Evolutionary conservation across 2,888 invertebrate genomes (phyloP), one percentile per base, ranked within the genome.

Genomic region (Anaspis maculata): DNA sequence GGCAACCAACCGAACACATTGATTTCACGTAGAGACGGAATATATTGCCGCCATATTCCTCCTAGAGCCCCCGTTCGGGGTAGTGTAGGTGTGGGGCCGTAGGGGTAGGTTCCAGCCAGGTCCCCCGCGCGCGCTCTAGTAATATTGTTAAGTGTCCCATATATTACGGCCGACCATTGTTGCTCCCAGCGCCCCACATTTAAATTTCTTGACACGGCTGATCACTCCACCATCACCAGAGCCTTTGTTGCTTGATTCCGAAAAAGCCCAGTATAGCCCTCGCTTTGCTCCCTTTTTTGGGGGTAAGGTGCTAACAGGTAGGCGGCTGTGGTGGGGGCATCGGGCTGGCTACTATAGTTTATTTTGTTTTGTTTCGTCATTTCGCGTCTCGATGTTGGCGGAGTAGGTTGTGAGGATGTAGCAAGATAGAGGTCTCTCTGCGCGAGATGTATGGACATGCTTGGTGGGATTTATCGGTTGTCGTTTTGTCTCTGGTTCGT

Each of bases 21-120:
- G 66, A 66, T 66, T 66, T 64, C 64, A 51, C 53, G 54, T 55
- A 61, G 64, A 64, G 65, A 65, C 64, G 59, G 54, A 61, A 65
- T 65, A 62, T 64, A 64, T 64, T 59, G 62, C 63, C 54, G 57
- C 56, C 53, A 54, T 55, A 56, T 56, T 54, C 52, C 19, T 19
- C 19, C 5, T 9, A 5, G 19, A 19, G 19, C 19, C n/a, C n/a
- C n/a, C n/a, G n/a, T n/a, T n/a, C n/a, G n/a, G n/a, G n/a, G n/a
- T n/a, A n/a, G n/a, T n/a, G n/a, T n/a, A n/a, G n/a, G n/a, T n/a
- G n/a, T n/a, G n/a, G n/a, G n/a, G n/a, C n/a, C n/a, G n/a, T n/a
- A n/a, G 59, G 54, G 61, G 64, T 65, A 62, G 64, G 63, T 64
- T 59, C 62, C 63, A 55, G 57, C 56, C 53, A 54, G 54, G 55